These are phyloP conservation scores for Shargacucullia verbasci DNA, from an alignment of 2,888 invertebrate genomes.

Conservation along the genomic window DNA sequence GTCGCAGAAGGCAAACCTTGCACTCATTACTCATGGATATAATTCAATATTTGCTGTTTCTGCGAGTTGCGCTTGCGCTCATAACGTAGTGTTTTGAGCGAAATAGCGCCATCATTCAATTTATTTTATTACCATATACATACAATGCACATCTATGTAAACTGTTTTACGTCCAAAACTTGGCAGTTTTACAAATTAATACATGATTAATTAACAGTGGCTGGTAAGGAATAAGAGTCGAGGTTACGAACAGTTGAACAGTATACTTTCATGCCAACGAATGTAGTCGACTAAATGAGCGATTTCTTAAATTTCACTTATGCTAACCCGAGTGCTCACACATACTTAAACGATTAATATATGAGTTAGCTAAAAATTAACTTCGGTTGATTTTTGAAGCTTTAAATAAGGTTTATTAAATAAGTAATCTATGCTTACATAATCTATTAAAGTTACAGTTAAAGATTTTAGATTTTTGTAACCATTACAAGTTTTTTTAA, in stretches of 20 bases:
- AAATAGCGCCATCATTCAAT: conserved; percentile 25
- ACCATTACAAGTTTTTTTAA: background rate
- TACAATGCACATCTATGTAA: conserved; percentile 26
- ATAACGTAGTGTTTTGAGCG: conserved; percentile 13
- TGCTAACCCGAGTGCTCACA: conserved; percentile 7
- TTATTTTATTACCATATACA: conserved; percentile 30
- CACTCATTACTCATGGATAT: conserved; percentile 33
- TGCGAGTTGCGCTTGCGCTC: conserved; percentile 7
- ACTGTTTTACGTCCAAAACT: conserved; percentile 26
- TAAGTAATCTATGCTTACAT: no score
- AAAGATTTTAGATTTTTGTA: no score
- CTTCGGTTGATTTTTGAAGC: no score
- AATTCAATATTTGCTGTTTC: conserved; percentile 42
- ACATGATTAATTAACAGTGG: conserved; percentile 24
- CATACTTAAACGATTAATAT: no score
- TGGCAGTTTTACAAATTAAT: conserved; percentile 38
- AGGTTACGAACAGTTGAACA: conserved; percentile 22
- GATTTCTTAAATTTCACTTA: conserved; percentile 41
- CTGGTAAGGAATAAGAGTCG: conserved; percentile 17
- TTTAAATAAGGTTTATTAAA: no score
- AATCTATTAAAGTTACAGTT: no score
- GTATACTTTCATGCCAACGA: conserved; percentile 14
- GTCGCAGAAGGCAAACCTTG: conserved; percentile 32
- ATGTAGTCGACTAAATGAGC: background rate
- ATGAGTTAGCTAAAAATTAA: no score